phyloP scores from a whole-genome alignment of 2,113 vertebrate genomes.

The Neofelis nebulosa region DNA sequence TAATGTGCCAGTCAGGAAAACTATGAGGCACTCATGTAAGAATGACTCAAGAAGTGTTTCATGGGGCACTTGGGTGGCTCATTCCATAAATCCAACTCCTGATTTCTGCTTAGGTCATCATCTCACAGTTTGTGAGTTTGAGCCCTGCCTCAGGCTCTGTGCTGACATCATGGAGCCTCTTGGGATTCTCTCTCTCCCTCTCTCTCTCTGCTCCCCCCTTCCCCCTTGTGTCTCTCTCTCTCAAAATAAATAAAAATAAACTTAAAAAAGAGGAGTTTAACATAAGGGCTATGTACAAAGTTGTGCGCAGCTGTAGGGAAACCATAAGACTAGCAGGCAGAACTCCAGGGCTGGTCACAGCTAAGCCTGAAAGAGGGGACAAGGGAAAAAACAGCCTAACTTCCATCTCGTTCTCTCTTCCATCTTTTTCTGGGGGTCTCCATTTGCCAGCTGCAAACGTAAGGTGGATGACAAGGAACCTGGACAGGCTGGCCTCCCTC shows the following conservation, averaged over 20 bases:
- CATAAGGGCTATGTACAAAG: neutral
- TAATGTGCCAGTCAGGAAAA: neutral
- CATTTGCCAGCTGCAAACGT: neutral
- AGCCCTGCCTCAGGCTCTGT: no score
- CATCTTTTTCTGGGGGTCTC: neutral
- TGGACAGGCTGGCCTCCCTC: accelerated
- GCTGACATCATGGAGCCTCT: no score
- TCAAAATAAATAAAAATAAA: no score
- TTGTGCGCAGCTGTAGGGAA: neutral
- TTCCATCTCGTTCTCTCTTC: neutral
- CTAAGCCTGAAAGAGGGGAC: neutral
- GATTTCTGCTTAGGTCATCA: no score
- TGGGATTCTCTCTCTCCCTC: no score
- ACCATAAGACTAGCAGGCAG: no score
- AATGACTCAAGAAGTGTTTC: neutral
- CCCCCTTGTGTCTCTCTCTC: no score
- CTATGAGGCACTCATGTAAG: neutral
- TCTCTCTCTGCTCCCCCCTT: no score
- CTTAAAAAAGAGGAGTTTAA: neutral
- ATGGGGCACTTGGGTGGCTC: no score
- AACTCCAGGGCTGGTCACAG: neutral
- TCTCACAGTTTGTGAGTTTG: no score
- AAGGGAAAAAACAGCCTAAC: neutral
- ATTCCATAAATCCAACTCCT: no score
- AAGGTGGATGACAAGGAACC: neutral